A percentile compares a stretch with the other conserved stretches of the same genome.
These are phyloP conservation scores for Rousettus madagascariensis DNA, from an alignment of 2,797 vertebrate genomes.

Conservation along the genomic window DNA sequence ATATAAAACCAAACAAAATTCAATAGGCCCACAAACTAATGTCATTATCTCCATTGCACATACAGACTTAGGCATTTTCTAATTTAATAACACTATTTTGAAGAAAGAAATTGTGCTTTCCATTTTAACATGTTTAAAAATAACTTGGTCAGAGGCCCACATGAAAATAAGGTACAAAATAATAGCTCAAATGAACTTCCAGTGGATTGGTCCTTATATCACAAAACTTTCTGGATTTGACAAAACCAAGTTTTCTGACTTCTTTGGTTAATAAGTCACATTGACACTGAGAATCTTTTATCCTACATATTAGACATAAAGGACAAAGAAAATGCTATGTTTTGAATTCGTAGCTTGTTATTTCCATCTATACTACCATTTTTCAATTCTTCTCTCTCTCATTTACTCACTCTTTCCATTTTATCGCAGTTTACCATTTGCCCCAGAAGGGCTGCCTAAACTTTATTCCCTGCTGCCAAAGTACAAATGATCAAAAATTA, in stretches of 20 bases:
- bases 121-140: not conserved
- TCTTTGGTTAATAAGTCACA: not conserved
- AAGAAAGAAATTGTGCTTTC: not conserved
- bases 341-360: not conserved
- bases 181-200: slow-evolving; percentile 18
- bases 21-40: not conserved
- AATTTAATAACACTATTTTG: not conserved
- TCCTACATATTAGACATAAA: not conserved
- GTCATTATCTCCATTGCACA: not conserved
- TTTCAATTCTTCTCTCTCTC: not conserved
- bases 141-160: not conserved
- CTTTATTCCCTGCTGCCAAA: not conserved
- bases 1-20: not conserved
- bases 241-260: not conserved
- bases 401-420: not conserved
- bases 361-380: not conserved
- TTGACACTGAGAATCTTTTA: not conserved
- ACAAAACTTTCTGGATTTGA: not conserved
- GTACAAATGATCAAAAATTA: not conserved
- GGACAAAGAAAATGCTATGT: not conserved
- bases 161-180: not conserved
- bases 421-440: not conserved
- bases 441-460: not conserved
- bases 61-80: not conserved
- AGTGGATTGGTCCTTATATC: not conserved